Conservation (phyloP, 2,113 vertebrate genomes). For the Xerus inauris region DNA sequence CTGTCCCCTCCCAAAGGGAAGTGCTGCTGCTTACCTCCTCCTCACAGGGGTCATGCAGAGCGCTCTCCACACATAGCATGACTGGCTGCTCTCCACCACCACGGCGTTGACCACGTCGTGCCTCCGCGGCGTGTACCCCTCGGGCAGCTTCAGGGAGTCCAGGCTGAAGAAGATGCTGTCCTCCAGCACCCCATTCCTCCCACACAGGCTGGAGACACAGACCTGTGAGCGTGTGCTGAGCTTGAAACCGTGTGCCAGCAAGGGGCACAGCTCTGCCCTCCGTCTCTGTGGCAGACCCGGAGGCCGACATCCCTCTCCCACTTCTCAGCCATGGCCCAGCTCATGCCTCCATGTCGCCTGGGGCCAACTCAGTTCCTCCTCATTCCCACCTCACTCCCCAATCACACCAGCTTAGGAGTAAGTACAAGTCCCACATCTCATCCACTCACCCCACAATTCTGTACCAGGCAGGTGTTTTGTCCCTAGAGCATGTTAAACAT, state of each 20-base stretch:
- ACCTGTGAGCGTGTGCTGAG: conserved; percentile 84
- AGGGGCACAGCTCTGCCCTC: not conserved
- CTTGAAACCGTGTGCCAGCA: not conserved
- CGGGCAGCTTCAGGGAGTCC: conserved; percentile 91
- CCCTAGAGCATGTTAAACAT: too few relatives aligned
- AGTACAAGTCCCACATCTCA: fast-evolving
- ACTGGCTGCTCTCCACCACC: conserved; percentile 96
- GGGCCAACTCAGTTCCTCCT: not conserved
- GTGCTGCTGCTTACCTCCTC: conserved; percentile 81
- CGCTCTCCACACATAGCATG: conserved; percentile 94
- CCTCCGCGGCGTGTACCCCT: conserved; percentile 87
- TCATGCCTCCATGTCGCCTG: not conserved
- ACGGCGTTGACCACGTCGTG: conserved; percentile 91
- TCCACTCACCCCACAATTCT: not conserved
- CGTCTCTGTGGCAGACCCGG: not conserved
- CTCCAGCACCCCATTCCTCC: conserved; percentile 90
- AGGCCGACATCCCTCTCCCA: not conserved
- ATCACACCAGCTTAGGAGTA: not conserved
- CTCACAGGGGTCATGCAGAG: conserved; percentile 91
- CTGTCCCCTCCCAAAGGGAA: not conserved
- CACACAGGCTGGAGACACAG: conserved; percentile 89
- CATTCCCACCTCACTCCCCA: too few relatives aligned
- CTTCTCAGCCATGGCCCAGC: not conserved
- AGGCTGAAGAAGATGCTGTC: conserved; percentile 93
- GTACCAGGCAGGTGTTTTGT: too few relatives aligned